A percentile compares a stretch with the other conserved stretches of the same genome.
Conservation (phyloP, 1,140 invertebrate species). For the Pristionchus pacificus region DNA sequence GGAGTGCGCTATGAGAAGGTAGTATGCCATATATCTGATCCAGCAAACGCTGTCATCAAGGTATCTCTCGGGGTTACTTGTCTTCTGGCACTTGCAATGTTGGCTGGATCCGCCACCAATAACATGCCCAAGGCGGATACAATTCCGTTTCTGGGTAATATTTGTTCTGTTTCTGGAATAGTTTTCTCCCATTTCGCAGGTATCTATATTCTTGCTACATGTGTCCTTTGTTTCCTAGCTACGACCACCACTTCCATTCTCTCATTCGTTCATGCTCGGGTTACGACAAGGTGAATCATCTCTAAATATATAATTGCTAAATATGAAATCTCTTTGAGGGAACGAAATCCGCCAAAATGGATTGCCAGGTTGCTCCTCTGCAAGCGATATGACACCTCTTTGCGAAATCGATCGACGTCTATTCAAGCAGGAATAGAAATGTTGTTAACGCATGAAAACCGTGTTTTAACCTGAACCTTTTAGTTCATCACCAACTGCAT, state of each 20-base stretch:
- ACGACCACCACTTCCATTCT: background rate
- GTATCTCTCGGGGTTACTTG: background rate
- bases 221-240: background rate
- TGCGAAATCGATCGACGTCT: background rate
- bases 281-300: background rate
- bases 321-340: background rate
- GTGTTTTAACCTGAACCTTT: background rate
- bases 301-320: background rate
- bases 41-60: background rate
- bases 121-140: background rate
- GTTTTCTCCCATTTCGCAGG: background rate
- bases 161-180: background rate
- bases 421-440: too few relatives aligned
- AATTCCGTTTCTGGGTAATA: background rate
- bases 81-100: background rate
- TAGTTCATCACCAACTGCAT: too few relatives aligned
- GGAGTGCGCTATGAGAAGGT: background rate
- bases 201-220: background rate
- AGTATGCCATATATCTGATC: background rate
- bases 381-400: background rate
- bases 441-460: background rate
- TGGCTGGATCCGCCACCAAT: background rate
- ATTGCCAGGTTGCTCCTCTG: background rate
- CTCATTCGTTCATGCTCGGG: background rate
- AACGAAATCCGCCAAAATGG: background rate